Base-by-base conservation (phyloP, 1,140 invertebrate genomes). In the Drosophila albomicans region DNA sequence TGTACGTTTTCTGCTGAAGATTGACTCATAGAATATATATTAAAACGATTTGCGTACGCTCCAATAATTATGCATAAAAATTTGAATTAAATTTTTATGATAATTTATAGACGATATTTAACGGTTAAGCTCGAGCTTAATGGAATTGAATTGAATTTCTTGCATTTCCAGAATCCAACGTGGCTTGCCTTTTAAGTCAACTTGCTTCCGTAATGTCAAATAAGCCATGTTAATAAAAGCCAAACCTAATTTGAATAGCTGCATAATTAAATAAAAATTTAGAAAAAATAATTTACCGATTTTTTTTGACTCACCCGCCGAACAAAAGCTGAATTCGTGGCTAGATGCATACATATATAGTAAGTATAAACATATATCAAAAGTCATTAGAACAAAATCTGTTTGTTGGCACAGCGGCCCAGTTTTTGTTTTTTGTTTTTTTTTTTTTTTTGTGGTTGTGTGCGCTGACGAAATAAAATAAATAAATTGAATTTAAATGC, bases 361-460 rank as follows among this genome's bases (percentile, higher is more conserved):
- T 59, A 62, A 32, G 48, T 64, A 28, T 46, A 56, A 38, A 74
- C 57, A 61, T 63, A 56, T 67, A 65, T 67, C 76, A 77, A 82
- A 78, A 74, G 84, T 84, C 84, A 88, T 87, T 88, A 87, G 84
- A 87, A 87, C 76, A 74, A 62, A 79, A 68, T 78, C 78, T 74
- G 84, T 75, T 59, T 75, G 82, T 88, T 87, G 82, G 82, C 82
- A 85, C 74, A 78, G 69, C 71, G 78, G 70, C 78, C 82, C 82
- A 88, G 68, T 79, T 87, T 43, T 49, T 59, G 46, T 56, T 64
- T 41, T 25, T 58, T 20, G n/a, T n/a, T 46, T 62, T 32, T 49
- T 59, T 51, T 56, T 64, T 41, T 25, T 58, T 20, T 45, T 30
- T 13, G 5, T 32, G 20, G 57, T 66, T 43, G 5, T 3, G n/a